Evolutionary conservation across 2,797 vertebrate genomes (phyloP), one percentile per base, ranked within the genome.

Genomic region (Eulemur mongoz): DNA sequence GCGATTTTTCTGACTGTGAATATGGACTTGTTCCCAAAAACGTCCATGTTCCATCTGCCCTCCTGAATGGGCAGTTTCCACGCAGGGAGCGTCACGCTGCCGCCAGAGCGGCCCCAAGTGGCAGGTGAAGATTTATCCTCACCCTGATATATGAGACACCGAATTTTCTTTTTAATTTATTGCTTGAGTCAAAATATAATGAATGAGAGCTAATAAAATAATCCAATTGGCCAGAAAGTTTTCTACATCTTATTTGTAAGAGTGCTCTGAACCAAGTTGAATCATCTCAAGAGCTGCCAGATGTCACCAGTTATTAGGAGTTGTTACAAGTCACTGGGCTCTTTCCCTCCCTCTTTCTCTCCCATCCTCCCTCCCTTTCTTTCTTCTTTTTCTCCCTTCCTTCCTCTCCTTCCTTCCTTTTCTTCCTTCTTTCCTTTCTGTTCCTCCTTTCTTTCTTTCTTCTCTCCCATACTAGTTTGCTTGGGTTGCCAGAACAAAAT

Each of bases 121-220:
- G 18, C 38, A 5, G 14, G 72, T 14, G n/a, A 59, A 92, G 61
- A 93, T 45, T 75, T 54, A 75, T 50, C 72, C 63, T 91, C 73
- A 20, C 32, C 7, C 5, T 69, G 63, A 54, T 5, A n/a, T 0
- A 59, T 5, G 0, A 88, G 45, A 38, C 20, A 0, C 82, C 17
- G 15, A 35, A 70, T 61, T 57, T 57, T 52, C 35, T n/a, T 30
- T 88, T 50, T 61, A 50, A 86, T 79, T 54, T 82, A 95, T n/a
- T 50, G 54, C 30, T 45, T 25, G n/a, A 69, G 72, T 82, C 84
- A 76, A 88, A 67, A 90, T 5, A 92, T 52, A 48, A 50, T 67
- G 69, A 94, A 87, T 69, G 20, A 88, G 65, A 95, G 70, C 67
- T 52, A 63, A 83, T 76, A 86, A 94, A 97, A 80, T 25, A 95